Percentiles rank a stretch among this genome's conserved stretches.
Evolutionary conservation across 2,888 invertebrate species (phyloP).

Genomic region (Tanypteryx hageni): DNA sequence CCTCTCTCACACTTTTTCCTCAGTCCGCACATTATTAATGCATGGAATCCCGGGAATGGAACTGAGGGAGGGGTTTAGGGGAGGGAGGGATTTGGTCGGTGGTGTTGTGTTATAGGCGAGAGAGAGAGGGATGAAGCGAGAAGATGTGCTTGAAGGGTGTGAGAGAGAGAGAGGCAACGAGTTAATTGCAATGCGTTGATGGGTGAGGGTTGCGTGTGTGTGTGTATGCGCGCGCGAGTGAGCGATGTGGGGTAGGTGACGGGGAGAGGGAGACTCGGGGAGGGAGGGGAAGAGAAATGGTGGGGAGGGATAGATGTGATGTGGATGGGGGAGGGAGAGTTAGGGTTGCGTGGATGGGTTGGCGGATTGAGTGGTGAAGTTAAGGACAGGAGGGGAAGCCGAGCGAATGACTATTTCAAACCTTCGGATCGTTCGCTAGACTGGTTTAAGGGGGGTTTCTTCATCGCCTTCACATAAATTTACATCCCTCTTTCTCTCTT

Average conservation of each 20-base stretch:
- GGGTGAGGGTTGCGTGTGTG: constrained; percentile 14
- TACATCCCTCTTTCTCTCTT: neutral
- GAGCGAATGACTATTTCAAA: constrained; percentile 48
- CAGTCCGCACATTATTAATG: constrained; percentile 59
- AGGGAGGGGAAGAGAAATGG: neutral
- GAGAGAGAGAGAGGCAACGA: constrained; percentile 26
- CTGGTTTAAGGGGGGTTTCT: neutral
- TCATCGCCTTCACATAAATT: neutral
- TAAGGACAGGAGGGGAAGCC: constrained; percentile 45
- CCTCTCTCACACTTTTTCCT: neutral
- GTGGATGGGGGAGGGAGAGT: neutral
- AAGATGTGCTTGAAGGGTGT: neutral
- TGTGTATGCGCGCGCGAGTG: neutral
- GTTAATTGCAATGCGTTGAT: constrained; percentile 62
- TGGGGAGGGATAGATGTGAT: neutral
- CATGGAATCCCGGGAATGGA: constrained; percentile 58
- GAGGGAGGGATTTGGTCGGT: neutral
- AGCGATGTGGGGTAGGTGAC: neutral
- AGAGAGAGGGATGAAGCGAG: constrained; percentile 25
- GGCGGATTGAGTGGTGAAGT: constrained; percentile 55
- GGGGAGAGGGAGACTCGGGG: neutral
- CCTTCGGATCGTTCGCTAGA: constrained; percentile 42
- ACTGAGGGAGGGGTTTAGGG: neutral
- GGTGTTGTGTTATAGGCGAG: neutral
- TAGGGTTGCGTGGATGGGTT: neutral